Percentiles rank a stretch among this genome's conserved stretches.
phyloP scores from a whole-genome alignment of 2,113 vertebrate genomes.

The cat (Felis catus) region F.catus_Fca126_mat1.0 CM031413.1:60427501-60428000 shows the following conservation, averaged over 20 bases:
- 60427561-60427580: neutral
- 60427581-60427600: neutral
- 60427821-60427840: neutral
- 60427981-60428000: neutral
- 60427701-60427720: neutral
- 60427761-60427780: neutral
- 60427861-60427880: too few relatives aligned
- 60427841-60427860: neutral
- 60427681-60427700: neutral
- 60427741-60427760: neutral
- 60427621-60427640: neutral
- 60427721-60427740: neutral
- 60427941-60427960: slow-evolving; percentile 26
- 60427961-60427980: neutral
- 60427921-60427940: neutral
- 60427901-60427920: neutral
- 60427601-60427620: neutral
- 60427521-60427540: neutral
- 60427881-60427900: neutral
- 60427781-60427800: neutral
- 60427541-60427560: neutral
- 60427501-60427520: neutral
- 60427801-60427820: neutral
- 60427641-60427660: neutral
- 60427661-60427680: neutral